Base-by-base conservation (phyloP, 2,888 invertebrate species). In the Coelinius sp. region DNA sequence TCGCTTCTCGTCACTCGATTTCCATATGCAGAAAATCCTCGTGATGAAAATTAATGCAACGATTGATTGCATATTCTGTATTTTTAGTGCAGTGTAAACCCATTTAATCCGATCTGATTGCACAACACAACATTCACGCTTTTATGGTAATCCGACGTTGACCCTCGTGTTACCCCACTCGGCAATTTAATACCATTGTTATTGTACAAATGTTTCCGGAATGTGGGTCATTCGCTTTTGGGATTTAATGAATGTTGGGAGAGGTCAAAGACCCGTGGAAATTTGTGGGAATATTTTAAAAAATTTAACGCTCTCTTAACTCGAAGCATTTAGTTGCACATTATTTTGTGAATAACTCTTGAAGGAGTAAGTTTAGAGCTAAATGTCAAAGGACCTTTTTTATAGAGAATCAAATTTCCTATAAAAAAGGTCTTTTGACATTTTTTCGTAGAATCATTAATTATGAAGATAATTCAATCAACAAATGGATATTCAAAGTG, bases 81-180 rank as follows among this genome's bases (percentile, higher is more conserved):
- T 27, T 56, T 56, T 56, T n/a, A 7, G 14, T 27, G 1, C 12
- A 56, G 56, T 56, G 3, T 17, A 17, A 46, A 12, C n/a, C 44
- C 44, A 46, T 46, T 46, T 46, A 46, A 46, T 17, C 17, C n/a
- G 27, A 27, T 56, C 14, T 14, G 27, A 31, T 56, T 56, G 56
- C 24, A 8, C 56, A 56, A 52, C 31, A 20, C 27, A 27, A 31
- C 56, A 56, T 56, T 56, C 27, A 56, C 17, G 56, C 27, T 56
- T 56, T 56, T 31, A 56, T 56, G 56, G 27, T 56, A 56, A 56
- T 56, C 56, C 27, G 8, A 1, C 56, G 27, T 56, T 56, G 56
- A 56, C 56, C 56, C 56, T 56, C 27, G 56, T 56, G 56, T 56
- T 56, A 56, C 56, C n/a, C n/a, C 27, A 56, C 31, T 56, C 49